A percentile compares a stretch with the other conserved stretches of the same genome.
These are phyloP conservation scores for Eudemis profundana DNA, from an alignment of 2,888 invertebrate genomes.

Conservation along the genomic window DNA sequence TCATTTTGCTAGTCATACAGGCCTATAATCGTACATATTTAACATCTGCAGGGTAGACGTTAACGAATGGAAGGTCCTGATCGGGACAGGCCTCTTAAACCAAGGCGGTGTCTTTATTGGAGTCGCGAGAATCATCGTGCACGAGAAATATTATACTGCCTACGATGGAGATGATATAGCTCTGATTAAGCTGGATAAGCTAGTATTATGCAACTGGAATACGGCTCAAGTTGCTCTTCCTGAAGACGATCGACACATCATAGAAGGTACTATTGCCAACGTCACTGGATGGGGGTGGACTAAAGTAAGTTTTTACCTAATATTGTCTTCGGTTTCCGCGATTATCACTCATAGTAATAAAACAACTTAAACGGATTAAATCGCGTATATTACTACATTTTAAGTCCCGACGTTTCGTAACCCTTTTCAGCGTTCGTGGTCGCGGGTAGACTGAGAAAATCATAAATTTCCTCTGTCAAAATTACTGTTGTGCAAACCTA, in stretches of 20 bases:
- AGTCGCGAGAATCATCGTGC: conserved; percentile 4
- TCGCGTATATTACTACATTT: too few relatives aligned
- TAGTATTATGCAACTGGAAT: background rate
- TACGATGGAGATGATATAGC: background rate
- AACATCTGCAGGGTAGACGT: background rate
- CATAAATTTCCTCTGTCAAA: too few relatives aligned
- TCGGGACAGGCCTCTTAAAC: conserved; percentile 9
- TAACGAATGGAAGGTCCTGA: background rate
- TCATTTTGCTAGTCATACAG: too few relatives aligned
- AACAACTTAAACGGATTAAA: too few relatives aligned
- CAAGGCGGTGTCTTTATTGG: conserved; percentile 10
- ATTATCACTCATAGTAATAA: too few relatives aligned
- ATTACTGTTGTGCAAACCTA: too few relatives aligned
- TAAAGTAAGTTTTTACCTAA: too few relatives aligned
- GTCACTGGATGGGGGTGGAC: conserved; percentile 3
- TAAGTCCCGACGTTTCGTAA: too few relatives aligned
- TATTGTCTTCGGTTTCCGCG: too few relatives aligned
- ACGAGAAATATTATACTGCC: background rate
- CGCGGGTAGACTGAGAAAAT: too few relatives aligned
- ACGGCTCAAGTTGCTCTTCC: background rate
- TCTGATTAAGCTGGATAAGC: conserved; percentile 1
- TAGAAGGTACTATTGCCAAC: background rate
- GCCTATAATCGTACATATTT: too few relatives aligned
- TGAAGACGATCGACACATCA: background rate
- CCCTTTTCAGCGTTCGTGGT: too few relatives aligned